These are phyloP conservation scores for Dasyornis broadbenti DNA, from an alignment of 2,113 vertebrate genomes.

Conservation along the genomic window DNA sequence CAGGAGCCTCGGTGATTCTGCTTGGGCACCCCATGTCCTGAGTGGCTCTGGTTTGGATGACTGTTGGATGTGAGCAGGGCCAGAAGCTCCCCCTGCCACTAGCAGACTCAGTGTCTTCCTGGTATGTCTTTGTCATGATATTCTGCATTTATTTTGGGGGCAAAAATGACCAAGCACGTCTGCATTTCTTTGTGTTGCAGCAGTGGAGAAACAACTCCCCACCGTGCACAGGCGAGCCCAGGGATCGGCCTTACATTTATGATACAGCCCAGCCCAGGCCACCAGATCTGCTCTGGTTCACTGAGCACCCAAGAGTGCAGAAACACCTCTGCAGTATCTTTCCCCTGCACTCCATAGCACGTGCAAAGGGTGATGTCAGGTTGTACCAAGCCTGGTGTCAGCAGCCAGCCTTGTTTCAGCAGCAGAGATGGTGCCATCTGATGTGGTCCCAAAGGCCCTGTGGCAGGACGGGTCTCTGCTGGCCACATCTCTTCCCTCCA, in stretches of 20 bases:
- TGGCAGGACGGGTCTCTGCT: not conserved
- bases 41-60: not conserved
- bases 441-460: not conserved
- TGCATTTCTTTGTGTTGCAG: fast-evolving
- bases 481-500: not conserved
- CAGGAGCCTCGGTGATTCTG: fast-evolving
- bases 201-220: not conserved
- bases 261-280: not conserved
- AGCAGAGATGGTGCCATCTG: not conserved
- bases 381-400: not conserved
- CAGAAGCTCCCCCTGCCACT: not conserved
- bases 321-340: not conserved
- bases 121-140: not conserved
- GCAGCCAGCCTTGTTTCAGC: not conserved
- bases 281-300: not conserved
- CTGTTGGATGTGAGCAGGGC: not conserved
- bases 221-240: fast-evolving
- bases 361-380: not conserved
- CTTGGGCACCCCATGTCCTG: no score
- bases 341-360: not conserved
- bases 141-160: not conserved
- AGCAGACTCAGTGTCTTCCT: not conserved
- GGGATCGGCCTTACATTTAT: not conserved
- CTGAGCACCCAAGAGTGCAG: not conserved
- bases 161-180: not conserved